Conservation (phyloP, 2,113 vertebrate genomes). For the Bufo gargarizans region DNA sequence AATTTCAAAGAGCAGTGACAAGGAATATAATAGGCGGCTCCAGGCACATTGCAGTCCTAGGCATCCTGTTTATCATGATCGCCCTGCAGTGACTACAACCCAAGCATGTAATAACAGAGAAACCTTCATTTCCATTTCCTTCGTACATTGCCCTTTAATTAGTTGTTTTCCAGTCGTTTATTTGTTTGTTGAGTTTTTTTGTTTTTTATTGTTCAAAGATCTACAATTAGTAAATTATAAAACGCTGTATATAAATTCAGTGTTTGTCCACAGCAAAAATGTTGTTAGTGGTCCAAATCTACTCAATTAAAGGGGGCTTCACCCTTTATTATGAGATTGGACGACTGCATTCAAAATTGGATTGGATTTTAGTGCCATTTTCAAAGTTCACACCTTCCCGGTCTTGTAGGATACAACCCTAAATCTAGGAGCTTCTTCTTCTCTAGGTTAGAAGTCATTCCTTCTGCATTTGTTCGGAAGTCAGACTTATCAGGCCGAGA, state of each 20-base stretch:
- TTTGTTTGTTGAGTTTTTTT: not conserved
- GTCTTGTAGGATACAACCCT: too few relatives aligned
- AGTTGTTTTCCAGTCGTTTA: slow-evolving; percentile 10
- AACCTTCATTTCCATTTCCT: slow-evolving; percentile 38
- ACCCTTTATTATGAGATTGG: too few relatives aligned
- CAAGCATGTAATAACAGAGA: slow-evolving; percentile 30
- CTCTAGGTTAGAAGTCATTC: too few relatives aligned
- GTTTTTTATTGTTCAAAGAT: not conserved
- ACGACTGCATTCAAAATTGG: too few relatives aligned
- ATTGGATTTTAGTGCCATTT: too few relatives aligned
- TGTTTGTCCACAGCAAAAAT: not conserved
- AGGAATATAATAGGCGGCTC: not conserved
- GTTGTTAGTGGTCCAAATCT: too few relatives aligned
- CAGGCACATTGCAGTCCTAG: slow-evolving; percentile 22
- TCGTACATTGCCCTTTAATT: slow-evolving; percentile 31
- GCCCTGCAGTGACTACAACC: slow-evolving; percentile 47
- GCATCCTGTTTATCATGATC: slow-evolving; percentile 50
- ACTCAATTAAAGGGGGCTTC: too few relatives aligned
- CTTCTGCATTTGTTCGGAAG: too few relatives aligned
- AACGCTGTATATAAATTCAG: too few relatives aligned
- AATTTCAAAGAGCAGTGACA: slow-evolving; percentile 27
- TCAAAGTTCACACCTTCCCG: too few relatives aligned
- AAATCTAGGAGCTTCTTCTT: too few relatives aligned
- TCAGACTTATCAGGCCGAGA: too few relatives aligned
- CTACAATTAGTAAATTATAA: not conserved